phyloP scores from a whole-genome alignment of 1,140 invertebrate species.

The Mamestra configurata region DNA sequence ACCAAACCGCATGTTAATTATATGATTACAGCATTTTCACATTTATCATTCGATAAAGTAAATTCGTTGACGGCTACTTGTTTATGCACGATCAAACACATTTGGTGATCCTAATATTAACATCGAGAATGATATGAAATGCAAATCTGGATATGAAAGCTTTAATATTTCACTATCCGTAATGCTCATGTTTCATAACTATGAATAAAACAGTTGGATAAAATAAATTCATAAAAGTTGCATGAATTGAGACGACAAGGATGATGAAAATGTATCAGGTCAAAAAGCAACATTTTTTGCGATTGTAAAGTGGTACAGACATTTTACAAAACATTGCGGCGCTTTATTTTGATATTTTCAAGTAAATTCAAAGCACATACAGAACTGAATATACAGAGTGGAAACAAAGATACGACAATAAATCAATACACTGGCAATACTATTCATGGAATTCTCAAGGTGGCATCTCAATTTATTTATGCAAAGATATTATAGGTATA shows the following conservation, averaged over 20 bases:
- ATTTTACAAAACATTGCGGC: neutral
- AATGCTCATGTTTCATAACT: neutral
- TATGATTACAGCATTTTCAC: neutral
- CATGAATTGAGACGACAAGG: neutral
- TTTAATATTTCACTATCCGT: neutral
- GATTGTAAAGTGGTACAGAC: neutral
- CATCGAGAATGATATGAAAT: neutral
- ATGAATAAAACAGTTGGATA: neutral
- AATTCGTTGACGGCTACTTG: neutral
- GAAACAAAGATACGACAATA: too few relatives aligned
- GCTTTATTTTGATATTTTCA: too few relatives aligned
- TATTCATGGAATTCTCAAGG: too few relatives aligned
- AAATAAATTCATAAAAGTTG: neutral
- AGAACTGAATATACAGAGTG: too few relatives aligned
- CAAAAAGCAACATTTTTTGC: neutral
- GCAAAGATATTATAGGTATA: too few relatives aligned
- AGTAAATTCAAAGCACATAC: too few relatives aligned
- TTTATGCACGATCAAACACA: constrained; percentile 2
- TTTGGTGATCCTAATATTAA: neutral
- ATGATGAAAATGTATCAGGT: neutral
- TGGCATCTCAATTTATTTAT: too few relatives aligned
- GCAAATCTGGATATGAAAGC: neutral
- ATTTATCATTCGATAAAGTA: neutral
- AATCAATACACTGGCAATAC: too few relatives aligned
- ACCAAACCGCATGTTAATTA: neutral